Conservation (phyloP, 1,140 invertebrate species). For the Euwallacea fornicatus region DNA sequence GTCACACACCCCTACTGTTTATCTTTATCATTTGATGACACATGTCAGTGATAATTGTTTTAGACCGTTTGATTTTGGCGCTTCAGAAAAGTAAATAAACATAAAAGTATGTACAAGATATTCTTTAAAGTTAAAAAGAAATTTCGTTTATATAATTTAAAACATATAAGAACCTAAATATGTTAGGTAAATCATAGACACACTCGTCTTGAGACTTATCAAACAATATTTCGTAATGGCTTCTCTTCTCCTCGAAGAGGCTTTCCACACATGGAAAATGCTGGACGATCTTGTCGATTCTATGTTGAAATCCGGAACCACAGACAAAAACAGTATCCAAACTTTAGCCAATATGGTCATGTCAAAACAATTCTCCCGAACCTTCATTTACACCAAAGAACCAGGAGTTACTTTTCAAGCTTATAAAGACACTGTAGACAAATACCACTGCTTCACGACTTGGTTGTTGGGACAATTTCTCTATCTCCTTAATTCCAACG, state of each 20-base stretch:
- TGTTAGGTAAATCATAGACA: too few relatives aligned
- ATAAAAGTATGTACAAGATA: too few relatives aligned
- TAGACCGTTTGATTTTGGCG: too few relatives aligned
- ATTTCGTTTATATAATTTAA: too few relatives aligned
- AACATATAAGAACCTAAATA: too few relatives aligned
- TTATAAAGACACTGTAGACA: constrained; percentile 47
- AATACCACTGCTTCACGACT: constrained; percentile 59
- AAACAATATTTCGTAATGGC: background rate
- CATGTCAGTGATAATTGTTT: too few relatives aligned
- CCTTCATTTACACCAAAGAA: constrained; percentile 56
- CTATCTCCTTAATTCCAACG: constrained; percentile 58
- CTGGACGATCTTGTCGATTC: constrained; percentile 28
- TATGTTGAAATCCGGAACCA: constrained; percentile 26
- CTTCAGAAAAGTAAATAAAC: too few relatives aligned
- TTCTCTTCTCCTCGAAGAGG: constrained; percentile 22
- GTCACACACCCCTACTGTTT: too few relatives aligned
- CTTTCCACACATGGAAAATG: constrained; percentile 34
- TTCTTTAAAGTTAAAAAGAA: too few relatives aligned
- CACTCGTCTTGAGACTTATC: too few relatives aligned
- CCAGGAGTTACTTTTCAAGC: constrained; percentile 53
- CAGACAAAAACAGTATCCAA: constrained; percentile 28
- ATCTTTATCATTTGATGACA: too few relatives aligned
- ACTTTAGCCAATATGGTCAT: constrained; percentile 33
- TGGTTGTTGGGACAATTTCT: constrained; percentile 61
- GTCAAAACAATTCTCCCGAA: constrained; percentile 57